Conservation (phyloP, 2,113 vertebrate genomes). For the Casuarius casuarius region DNA sequence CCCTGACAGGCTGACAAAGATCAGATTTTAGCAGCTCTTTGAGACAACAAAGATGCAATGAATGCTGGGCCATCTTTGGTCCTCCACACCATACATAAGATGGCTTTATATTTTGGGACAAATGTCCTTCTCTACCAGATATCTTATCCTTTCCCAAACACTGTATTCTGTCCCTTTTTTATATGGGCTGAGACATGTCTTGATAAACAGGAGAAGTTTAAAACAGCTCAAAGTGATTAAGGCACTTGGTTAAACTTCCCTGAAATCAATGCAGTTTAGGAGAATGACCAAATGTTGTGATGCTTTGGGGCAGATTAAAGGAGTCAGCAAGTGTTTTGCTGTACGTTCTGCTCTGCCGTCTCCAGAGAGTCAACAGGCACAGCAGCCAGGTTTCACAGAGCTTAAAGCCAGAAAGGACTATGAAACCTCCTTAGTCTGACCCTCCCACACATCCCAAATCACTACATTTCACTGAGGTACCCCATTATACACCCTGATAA, state of each 20-base stretch:
- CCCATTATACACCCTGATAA: background rate
- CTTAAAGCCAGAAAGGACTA: background rate
- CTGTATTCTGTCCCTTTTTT: background rate
- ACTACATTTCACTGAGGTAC: background rate
- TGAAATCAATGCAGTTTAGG: background rate
- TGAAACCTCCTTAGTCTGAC: background rate
- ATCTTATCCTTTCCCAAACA: background rate
- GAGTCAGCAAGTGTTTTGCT: background rate
- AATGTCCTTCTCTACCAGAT: background rate
- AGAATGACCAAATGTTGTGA: background rate
- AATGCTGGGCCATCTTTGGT: background rate
- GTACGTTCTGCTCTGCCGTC: background rate
- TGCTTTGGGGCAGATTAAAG: background rate
- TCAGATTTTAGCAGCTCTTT: background rate
- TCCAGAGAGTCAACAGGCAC: background rate
- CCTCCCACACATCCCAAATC: background rate
- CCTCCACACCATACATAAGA: background rate
- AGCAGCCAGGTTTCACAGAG: constrained; percentile 16
- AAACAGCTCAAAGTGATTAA: background rate
- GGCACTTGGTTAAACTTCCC: background rate
- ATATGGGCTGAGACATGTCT: background rate
- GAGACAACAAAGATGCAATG: background rate
- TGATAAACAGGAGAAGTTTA: background rate
- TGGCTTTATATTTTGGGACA: background rate
- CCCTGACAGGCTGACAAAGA: background rate